Base-by-base conservation (phyloP, 2,113 vertebrate genomes). In the Gorilla gorilla region DNA sequence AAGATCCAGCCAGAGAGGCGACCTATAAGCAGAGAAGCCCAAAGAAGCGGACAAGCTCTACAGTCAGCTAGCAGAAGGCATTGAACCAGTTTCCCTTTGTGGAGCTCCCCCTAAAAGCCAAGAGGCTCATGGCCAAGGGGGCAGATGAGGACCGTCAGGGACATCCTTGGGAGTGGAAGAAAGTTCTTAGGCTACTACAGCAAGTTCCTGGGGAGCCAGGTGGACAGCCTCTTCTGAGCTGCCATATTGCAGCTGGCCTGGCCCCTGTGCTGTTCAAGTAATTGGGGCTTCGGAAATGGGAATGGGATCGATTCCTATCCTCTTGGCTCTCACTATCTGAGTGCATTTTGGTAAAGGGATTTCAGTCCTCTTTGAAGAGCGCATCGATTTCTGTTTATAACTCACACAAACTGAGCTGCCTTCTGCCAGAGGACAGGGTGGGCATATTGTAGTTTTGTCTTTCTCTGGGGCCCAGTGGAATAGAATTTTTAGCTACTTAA, bases 311-410 rank as follows among this genome's bases (percentile, higher is more conserved):
- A 98, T 98, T 88, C 76, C 14, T 59, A 20, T 93, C 72, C 97
- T 75, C 90, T 78, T 59, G 48, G 50, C 90, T 94, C 89, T 93
- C 75, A 52, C 93, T 87, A 35, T 80, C 70, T 76, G 94, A 96
- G 87, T 96, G 89, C 9, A 17, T 86, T 84, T 96, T 93, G 82
- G 93, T 97, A 97, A 98, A 98, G 96, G 96, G 95, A 94, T 97
- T 98, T 98, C 97, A 95, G 85, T 72, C 82, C n/a, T 88, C 97
- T 98, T 96, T 98, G 97, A 98, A 98, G 87, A 97, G 68, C 57
- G 18, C 93, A 98, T 98, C 97, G 98, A 98, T 99, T 98, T 98
- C 95, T 92, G 32, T 96, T 98, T 97, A 98, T 79, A 84, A 6
- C 70, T 97, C 80, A 93, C 92, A 89, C 87, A 79, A 89, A 20